These are phyloP conservation scores for Synanthedon tipuliformis DNA, from an alignment of 2,888 invertebrate genomes.

Conservation along the genomic window DNA sequence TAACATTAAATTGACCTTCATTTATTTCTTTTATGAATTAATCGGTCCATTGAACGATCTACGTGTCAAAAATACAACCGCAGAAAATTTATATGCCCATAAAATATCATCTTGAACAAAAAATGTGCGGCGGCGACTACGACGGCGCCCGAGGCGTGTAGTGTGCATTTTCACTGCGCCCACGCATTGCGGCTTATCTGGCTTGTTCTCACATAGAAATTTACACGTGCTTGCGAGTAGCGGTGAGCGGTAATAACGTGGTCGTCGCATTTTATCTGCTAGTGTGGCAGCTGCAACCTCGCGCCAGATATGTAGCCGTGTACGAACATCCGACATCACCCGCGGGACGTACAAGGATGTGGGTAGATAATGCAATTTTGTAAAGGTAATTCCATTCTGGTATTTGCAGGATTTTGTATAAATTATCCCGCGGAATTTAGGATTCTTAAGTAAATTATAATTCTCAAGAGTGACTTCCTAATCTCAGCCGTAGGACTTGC, in stretches of 20 bases:
- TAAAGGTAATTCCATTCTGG: no score
- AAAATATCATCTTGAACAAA: constrained; percentile 27
- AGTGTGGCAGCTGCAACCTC: constrained; percentile 37
- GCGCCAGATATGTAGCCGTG: constrained; percentile 34
- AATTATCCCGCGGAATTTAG: no score
- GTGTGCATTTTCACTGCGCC: constrained; percentile 45
- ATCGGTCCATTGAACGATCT: constrained; percentile 27
- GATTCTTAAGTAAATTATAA: no score
- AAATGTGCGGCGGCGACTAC: constrained; percentile 16
- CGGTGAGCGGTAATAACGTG: constrained; percentile 47
- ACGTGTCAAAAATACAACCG: constrained; percentile 29
- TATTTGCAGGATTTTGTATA: no score
- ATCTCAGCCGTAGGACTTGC: no score
- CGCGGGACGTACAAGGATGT: constrained; percentile 22
- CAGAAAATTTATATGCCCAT: constrained; percentile 16
- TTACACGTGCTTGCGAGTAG: constrained; percentile 63
- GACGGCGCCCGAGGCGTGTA: constrained; percentile 20
- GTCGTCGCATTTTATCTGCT: constrained; percentile 58
- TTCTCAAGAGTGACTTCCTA: no score
- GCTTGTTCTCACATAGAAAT: constrained; percentile 62
- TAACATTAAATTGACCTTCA: constrained; percentile 27
- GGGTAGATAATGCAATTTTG: no score
- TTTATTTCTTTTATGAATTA: constrained; percentile 33
- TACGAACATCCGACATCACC: constrained; percentile 48
- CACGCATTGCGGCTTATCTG: constrained; percentile 52